Evolutionary conservation across 2,797 vertebrate genomes (phyloP).

Genomic region (Odontamblyopus lacepedii): DNA sequence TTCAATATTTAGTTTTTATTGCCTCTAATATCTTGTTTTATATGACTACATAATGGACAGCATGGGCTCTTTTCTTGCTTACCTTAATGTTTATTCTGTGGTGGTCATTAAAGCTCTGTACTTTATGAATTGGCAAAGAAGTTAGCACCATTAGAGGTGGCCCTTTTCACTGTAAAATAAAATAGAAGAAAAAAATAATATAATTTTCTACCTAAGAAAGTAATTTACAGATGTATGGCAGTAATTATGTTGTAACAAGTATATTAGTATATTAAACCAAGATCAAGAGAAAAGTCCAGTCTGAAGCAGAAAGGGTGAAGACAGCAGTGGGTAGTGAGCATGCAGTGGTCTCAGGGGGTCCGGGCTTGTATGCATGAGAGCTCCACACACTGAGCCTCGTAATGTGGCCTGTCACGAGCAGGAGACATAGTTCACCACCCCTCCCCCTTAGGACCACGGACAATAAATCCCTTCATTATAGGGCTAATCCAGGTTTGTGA

Average conservation of each 20-base stretch:
- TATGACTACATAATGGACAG: not conserved
- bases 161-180: not conserved
- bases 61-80: not conserved
- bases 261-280: not conserved
- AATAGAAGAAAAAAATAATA: not conserved
- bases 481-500: not conserved
- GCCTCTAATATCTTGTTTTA: not conserved
- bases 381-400: slow-evolving; percentile 46
- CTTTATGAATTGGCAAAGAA: not conserved
- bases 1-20: not conserved
- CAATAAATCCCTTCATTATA: not conserved
- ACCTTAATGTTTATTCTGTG: not conserved
- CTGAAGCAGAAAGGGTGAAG: slow-evolving; percentile 29
- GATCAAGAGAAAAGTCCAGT: slow-evolving; percentile 8
- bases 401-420: slow-evolving; percentile 43
- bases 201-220: not conserved
- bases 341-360: slow-evolving; percentile 37
- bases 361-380: slow-evolving; percentile 45
- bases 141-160: not conserved
- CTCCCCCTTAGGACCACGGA: slow-evolving; percentile 18
- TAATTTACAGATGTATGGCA: not conserved
- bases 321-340: slow-evolving; percentile 49
- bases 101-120: not conserved
- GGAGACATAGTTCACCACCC: slow-evolving; percentile 41
- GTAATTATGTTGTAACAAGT: slow-evolving; percentile 1